These are phyloP conservation scores for Psittacara wagleri DNA, from an alignment of 2,113 vertebrate species.

Conservation along the genomic window DNA sequence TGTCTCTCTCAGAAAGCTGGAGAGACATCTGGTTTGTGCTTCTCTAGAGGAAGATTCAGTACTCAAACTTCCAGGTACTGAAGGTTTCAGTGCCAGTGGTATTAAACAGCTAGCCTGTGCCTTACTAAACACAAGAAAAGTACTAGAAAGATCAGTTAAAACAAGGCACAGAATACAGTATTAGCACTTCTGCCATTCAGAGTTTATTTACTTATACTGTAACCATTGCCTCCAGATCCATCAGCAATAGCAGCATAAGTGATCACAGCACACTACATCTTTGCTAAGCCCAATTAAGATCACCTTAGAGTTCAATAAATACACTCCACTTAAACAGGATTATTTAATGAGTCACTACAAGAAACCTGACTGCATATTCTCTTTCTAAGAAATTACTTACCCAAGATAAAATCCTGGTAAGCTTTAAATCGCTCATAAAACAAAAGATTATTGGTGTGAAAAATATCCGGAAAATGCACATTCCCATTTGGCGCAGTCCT, in stretches of 20 bases:
- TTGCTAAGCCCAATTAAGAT: not conserved
- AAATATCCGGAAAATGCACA: slow-evolving; percentile 80
- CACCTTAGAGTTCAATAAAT: not conserved
- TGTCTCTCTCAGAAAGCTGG: not conserved
- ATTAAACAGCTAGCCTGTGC: not conserved
- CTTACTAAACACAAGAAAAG: not conserved
- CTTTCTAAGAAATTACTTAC: slow-evolving; percentile 67
- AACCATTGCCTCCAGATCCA: not conserved
- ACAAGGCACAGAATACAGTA: not conserved
- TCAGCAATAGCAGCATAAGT: not conserved
- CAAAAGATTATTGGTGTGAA: slow-evolving; percentile 86
- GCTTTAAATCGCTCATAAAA: slow-evolving; percentile 92
- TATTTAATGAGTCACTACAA: not conserved
- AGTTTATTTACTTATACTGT: not conserved
- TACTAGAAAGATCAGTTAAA: not conserved
- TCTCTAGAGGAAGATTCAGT: not conserved
- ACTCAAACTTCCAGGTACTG: not conserved
- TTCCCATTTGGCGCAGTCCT: slow-evolving; percentile 66
- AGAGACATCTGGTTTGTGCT: not conserved
- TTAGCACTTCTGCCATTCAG: not conserved
- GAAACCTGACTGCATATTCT: not conserved
- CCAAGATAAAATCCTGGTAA: slow-evolving; percentile 94
- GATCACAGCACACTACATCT: not conserved
- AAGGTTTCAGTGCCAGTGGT: not conserved
- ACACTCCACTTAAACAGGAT: not conserved